Evolutionary conservation across 2,113 vertebrate species (phyloP).

Genomic region (Eulacestoma nigropectus): DNA sequence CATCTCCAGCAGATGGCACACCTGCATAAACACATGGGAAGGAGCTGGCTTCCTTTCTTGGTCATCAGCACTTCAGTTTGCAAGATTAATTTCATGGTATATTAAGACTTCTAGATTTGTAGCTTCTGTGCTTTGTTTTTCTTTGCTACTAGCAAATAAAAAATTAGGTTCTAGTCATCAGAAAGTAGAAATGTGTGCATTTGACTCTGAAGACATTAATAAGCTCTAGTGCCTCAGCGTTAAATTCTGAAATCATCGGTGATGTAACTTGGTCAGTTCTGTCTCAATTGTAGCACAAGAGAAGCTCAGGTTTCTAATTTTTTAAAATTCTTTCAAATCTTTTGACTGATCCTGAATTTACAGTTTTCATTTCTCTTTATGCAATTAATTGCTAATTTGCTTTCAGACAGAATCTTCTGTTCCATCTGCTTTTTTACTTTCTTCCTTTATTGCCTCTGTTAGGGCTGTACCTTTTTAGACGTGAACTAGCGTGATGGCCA

Average conservation of each 20-base stretch:
- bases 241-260: neutral
- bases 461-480: neutral
- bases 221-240: neutral
- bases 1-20: constrained; percentile 59
- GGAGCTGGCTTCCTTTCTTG: neutral
- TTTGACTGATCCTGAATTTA: neutral
- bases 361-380: neutral
- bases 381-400: neutral
- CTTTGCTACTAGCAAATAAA: neutral
- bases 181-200: neutral
- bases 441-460: neutral
- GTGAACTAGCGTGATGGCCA: neutral
- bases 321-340: neutral
- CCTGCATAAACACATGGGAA: constrained; percentile 18
- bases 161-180: neutral
- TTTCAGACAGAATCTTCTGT: neutral
- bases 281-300: neutral
- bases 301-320: neutral
- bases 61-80: neutral
- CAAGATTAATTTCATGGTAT: neutral
- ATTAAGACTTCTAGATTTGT: neutral
- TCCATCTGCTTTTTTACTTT: neutral
- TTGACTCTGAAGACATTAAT: neutral
- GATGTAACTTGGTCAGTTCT: neutral
- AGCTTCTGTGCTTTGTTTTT: neutral